Evolutionary conservation across 2,888 invertebrate species (phyloP).

Genomic region (Hirtodrosophila duncani): DNA sequence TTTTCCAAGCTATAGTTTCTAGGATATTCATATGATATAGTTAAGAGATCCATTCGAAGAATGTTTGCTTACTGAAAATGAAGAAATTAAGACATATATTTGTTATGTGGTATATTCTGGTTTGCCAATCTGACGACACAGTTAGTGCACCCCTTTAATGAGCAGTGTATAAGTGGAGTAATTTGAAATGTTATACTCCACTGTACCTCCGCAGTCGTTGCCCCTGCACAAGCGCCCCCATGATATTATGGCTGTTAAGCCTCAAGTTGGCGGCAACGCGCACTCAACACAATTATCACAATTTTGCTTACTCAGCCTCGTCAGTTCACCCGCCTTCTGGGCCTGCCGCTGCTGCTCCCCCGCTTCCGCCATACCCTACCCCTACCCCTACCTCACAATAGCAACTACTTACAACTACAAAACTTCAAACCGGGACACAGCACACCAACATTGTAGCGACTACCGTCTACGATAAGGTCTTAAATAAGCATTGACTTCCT

Average conservation of each 20-base stretch:
- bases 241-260: slow-evolving; percentile 25
- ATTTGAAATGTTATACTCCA: slow-evolving; percentile 61
- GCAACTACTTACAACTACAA: slow-evolving; percentile 11
- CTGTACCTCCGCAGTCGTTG: slow-evolving; percentile 29
- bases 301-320: slow-evolving; percentile 70
- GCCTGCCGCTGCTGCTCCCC: neutral
- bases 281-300: slow-evolving; percentile 71
- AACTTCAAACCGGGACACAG: slow-evolving; percentile 51
- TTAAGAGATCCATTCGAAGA: too few relatives aligned
- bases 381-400: slow-evolving; percentile 1
- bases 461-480: slow-evolving; percentile 58
- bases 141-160: too few relatives aligned
- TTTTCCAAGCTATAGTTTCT: too few relatives aligned
- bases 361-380: slow-evolving; percentile 5
- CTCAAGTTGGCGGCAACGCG: slow-evolving; percentile 29
- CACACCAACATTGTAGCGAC: slow-evolving; percentile 37
- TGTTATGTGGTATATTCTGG: too few relatives aligned
- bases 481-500: slow-evolving; percentile 69
- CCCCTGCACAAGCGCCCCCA: slow-evolving; percentile 3
- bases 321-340: slow-evolving; percentile 48
- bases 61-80: too few relatives aligned
- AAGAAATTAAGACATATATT: too few relatives aligned
- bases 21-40: too few relatives aligned
- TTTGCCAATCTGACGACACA: too few relatives aligned
- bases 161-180: slow-evolving; percentile 27